A percentile compares a stretch with the other conserved stretches of the same genome.
phyloP scores from a whole-genome alignment of 2,113 vertebrate genomes.

The Ginglymostoma cirratum region DNA sequence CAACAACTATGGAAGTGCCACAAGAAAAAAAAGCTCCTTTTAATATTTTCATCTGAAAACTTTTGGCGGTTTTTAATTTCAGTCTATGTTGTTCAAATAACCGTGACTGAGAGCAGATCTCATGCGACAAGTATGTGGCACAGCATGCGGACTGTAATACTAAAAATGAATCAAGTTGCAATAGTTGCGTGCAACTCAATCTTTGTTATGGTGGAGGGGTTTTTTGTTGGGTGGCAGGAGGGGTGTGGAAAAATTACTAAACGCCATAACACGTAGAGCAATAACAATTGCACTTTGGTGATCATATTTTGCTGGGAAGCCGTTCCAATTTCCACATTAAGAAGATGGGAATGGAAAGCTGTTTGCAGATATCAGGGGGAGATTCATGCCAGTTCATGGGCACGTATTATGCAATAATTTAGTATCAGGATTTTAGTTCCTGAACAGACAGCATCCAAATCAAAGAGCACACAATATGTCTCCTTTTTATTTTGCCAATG shows the following conservation, averaged over 20 bases:
- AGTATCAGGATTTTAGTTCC: not conserved
- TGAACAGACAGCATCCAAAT: not conserved
- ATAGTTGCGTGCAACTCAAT: not conserved
- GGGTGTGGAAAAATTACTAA: not conserved
- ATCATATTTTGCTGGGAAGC: not conserved
- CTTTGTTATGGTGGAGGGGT: not conserved
- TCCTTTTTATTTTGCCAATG: no score
- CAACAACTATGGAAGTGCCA: not conserved
- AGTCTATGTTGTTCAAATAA: constrained; percentile 21
- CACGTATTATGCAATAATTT: not conserved
- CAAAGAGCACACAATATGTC: not conserved
- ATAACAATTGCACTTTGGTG: not conserved
- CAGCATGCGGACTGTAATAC: not conserved
- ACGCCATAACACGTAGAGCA: not conserved
- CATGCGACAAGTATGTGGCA: constrained; percentile 24
- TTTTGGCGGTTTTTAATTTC: constrained; percentile 15
- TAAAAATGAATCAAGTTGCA: constrained; percentile 31
- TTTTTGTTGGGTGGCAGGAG: not conserved
- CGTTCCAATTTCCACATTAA: not conserved
- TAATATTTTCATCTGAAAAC: not conserved
- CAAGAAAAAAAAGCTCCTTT: not conserved
- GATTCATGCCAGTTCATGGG: not conserved
- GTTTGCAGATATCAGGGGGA: not conserved
- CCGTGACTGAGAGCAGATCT: constrained; percentile 7
- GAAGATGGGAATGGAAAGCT: not conserved